Evolutionary conservation across 2,113 vertebrate species (phyloP), one percentile per base, ranked within the genome.

Genomic region (Athene cunicularia): DNA sequence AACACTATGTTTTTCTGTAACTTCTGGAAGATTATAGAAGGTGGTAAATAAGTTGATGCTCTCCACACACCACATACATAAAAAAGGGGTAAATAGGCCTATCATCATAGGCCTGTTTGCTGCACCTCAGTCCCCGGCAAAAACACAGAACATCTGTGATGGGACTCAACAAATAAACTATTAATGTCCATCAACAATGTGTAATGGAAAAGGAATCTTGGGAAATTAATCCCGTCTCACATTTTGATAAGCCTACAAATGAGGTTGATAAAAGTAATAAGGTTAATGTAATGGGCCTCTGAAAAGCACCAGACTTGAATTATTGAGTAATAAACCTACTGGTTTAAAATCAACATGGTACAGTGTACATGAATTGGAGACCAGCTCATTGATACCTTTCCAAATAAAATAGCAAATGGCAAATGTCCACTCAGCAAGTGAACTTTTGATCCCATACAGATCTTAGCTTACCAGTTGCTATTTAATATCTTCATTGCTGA

Each of bases 291-390:
- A 94, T 8, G 27, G 50, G 60, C 32, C 91, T 94, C 67, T 59
- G 68, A 92, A 91, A 74, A 86, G 37, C 28, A 55, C 9, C 67
- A 59, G 45, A n/a, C 55, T 55, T 94, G 67, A 94, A 80, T 62
- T 84, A 76, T 55, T 70, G 64, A 95, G 39, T 50, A 86, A 91
- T 86, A 59, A 63, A 67, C 10, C 77, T 45, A 62, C 63, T 84
- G 63, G 37, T 91, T 94, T 95, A 84, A 96, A 93, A 94, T 59
- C 93, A 93, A 43, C 50, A 80, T 20, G 63, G 7, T 30, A 32
- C 39, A 77, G 58, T 30, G 14, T 24, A 92, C 41, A 77, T n/a
- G 41, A 86, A 80, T 43, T 87, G 50, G 22, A 86, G 55, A 74
- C 7, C 64, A 70, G 39, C 19, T 87, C 47, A 53, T n/a, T 86